Conservation (phyloP, 2,113 vertebrate genomes). For the Orientallactaga bullata region DNA sequence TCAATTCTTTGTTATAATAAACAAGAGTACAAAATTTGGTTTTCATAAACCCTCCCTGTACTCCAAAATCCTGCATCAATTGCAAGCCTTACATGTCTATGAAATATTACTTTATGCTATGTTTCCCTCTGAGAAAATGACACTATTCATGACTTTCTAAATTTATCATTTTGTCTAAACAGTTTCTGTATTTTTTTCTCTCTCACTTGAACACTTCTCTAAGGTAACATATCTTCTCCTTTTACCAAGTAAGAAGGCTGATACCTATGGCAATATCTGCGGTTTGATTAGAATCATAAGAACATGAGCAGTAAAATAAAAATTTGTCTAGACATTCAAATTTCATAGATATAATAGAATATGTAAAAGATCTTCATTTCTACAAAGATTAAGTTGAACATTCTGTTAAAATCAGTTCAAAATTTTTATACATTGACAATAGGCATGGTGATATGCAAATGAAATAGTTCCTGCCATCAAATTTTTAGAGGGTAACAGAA, state of each 20-base stretch:
- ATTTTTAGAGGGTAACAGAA: constrained; percentile 34
- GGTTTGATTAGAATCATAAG: background rate
- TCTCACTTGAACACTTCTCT: background rate
- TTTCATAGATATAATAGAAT: background rate
- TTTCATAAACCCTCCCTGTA: too few species aligned
- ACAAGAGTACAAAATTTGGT: too few species aligned
- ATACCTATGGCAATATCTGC: background rate
- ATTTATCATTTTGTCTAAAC: background rate
- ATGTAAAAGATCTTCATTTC: background rate
- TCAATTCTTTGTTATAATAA: too few species aligned
- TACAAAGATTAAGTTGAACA: background rate
- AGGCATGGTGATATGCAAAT: background rate
- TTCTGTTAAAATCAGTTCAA: constrained; percentile 1
- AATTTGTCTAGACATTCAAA: background rate
- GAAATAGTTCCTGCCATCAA: background rate
- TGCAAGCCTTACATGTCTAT: constrained; percentile 10
- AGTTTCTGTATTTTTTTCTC: background rate
- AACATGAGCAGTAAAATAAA: background rate
- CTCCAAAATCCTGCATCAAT: background rate
- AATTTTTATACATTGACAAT: background rate
- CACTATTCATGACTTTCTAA: background rate
- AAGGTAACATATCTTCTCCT: background rate
- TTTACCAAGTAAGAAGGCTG: background rate
- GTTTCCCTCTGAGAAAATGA: constrained; percentile 53
- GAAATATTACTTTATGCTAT: constrained; percentile 42